Evolutionary conservation across 1,140 invertebrate species (phyloP), one percentile per base, ranked within the genome.

Genomic region (Varroa destructor): DNA sequence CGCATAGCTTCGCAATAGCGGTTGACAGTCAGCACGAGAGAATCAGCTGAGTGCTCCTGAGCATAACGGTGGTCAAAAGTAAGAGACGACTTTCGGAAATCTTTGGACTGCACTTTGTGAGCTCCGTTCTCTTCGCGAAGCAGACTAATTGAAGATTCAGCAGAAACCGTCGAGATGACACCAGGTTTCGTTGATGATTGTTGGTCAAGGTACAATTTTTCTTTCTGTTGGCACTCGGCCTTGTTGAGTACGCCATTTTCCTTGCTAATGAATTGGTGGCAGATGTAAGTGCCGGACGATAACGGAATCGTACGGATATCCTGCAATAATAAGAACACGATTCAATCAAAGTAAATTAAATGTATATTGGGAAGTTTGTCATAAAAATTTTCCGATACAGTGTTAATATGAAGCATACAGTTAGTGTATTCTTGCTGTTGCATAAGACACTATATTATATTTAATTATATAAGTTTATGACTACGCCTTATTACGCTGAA

Each of bases 221-320:
- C 61, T 46, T 2, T 67, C 61, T 67, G 61, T 67, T 67, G 61
- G 61, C 61, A 67, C 12, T 40, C 46, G 8, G 61, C 61, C 37
- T n/a, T 12, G 12, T 40, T n/a, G 37, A 67, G 10, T 12, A 67
- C 61, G 40, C 61, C 61, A 12, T 40, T 67, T 2, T 40, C 40
- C 61, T 67, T 67, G 61, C 46, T 67, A 46, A 67, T 67, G 3
- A 8, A 43, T 40, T 67, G 14, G 40, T 40, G 14, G 61, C 61
- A 67, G 37, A 12, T 67, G 61, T 67, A 67, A 37, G 14, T 67
- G 14, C 61, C 61, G 8, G 61, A 25, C 1, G 61, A 40, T 1
- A 67, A 14, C 37, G 61, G 61, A 14, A 37, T 8, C 14, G 61
- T 67, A 37, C 61, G 61, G 61, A 67, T 67, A 37, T 67, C 61